Percentiles rank a stretch among this genome's conserved stretches.
These are phyloP conservation scores for Tachystola acroxantha DNA, from an alignment of 2,888 invertebrate species.

Conservation along the genomic window DNA sequence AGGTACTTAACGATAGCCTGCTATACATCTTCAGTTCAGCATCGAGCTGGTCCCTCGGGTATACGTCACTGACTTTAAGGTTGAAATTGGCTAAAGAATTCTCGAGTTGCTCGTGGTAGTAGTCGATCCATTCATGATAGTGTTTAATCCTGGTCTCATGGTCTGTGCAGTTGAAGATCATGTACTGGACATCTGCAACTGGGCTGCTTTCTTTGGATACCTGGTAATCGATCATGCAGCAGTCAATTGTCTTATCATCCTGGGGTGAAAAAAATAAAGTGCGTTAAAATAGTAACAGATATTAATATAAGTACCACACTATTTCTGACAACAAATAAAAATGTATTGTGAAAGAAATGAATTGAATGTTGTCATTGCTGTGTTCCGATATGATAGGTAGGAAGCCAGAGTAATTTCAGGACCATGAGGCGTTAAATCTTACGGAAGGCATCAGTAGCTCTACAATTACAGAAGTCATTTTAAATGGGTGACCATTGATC, in stretches of 20 bases:
- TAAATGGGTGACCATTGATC: too few relatives aligned
- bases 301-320: not conserved
- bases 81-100: constrained; percentile 19
- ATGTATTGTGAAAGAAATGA: too few relatives aligned
- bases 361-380: too few relatives aligned
- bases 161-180: constrained; percentile 27
- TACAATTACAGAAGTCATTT: too few relatives aligned
- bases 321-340: not conserved
- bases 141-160: constrained; percentile 21
- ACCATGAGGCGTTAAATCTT: too few relatives aligned
- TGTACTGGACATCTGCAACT: constrained; percentile 19
- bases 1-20: constrained; percentile 17
- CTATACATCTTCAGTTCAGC: constrained; percentile 28
- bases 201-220: constrained; percentile 17
- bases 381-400: too few relatives aligned
- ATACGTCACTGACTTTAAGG: constrained; percentile 24
- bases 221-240: constrained; percentile 22
- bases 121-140: constrained; percentile 31
- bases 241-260: not conserved
- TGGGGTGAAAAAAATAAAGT: not conserved
- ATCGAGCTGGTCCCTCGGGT: constrained; percentile 30
- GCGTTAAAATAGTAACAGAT: not conserved
- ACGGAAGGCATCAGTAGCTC: too few relatives aligned
- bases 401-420: too few relatives aligned
- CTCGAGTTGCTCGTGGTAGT: constrained; percentile 24